These are phyloP conservation scores for Planococcus citri DNA, from an alignment of 1,140 invertebrate genomes.

Conservation along the genomic window DNA sequence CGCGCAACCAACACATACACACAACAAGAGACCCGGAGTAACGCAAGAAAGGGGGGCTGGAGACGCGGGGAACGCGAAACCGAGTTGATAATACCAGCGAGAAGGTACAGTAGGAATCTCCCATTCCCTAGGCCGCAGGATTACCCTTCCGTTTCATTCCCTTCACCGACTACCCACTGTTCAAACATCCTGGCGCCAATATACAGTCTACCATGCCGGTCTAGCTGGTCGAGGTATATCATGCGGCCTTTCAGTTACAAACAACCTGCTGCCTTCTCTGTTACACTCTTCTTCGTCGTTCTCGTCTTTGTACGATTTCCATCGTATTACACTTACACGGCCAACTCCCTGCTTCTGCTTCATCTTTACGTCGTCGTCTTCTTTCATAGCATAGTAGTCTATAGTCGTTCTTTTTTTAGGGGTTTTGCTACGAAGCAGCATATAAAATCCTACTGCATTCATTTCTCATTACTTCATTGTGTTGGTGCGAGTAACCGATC, in stretches of 20 bases:
- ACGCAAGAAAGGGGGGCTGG: too few relatives aligned
- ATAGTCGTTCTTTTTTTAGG: too few relatives aligned
- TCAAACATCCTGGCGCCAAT: slow-evolving; percentile 18
- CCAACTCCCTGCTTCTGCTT: too few relatives aligned
- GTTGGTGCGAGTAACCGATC: too few relatives aligned
- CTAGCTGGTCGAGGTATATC: slow-evolving; percentile 15
- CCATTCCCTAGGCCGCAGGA: neutral
- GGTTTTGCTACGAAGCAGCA: too few relatives aligned
- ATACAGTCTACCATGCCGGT: slow-evolving; percentile 15
- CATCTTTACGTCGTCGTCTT: too few relatives aligned
- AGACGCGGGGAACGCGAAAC: neutral
- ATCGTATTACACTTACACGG: too few relatives aligned
- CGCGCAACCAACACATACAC: neutral
- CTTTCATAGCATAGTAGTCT: too few relatives aligned
- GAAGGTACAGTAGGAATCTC: slow-evolving; percentile 6
- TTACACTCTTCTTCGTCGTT: neutral
- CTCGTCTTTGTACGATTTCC: neutral
- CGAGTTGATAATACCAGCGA: slow-evolving; percentile 6
- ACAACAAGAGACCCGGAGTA: too few relatives aligned
- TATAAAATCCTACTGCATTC: too few relatives aligned
- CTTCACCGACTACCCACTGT: slow-evolving; percentile 12
- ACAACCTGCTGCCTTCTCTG: slow-evolving; percentile 14
- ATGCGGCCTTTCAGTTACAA: slow-evolving; percentile 14
- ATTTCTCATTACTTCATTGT: too few relatives aligned
- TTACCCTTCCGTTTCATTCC: neutral